phyloP scores from a whole-genome alignment of 2,797 vertebrate species.

The Cyclopterus lumpus region DNA sequence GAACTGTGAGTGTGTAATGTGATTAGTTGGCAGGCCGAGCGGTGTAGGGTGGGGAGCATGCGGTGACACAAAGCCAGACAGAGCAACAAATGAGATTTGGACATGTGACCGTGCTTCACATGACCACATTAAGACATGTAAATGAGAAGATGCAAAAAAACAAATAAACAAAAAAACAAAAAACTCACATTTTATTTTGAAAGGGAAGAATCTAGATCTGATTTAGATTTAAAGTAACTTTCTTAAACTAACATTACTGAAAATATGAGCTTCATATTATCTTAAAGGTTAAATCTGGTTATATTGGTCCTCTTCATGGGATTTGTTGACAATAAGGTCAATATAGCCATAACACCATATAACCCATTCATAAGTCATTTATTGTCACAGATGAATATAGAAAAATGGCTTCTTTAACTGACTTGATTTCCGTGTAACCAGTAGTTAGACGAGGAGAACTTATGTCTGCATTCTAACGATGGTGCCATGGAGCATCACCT shows the following conservation, averaged over 20 bases:
- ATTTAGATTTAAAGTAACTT: not conserved
- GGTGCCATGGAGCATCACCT: not conserved
- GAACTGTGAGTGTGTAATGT: conserved; percentile 49
- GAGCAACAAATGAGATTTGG: conserved; percentile 64
- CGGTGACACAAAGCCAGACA: conserved; percentile 67
- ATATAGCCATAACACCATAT: not conserved
- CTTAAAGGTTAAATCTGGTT: not conserved
- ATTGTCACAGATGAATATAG: not conserved
- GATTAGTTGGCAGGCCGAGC: conserved; percentile 49
- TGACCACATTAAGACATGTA: conserved; percentile 47
- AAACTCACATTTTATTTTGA: conserved; percentile 21
- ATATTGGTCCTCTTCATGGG: not conserved
- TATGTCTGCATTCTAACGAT: not conserved
- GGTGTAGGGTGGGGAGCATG: conserved; percentile 50
- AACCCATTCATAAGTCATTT: not conserved
- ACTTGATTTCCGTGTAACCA: not conserved
- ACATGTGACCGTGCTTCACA: conserved; percentile 55
- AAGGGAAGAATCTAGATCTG: conserved; percentile 4
- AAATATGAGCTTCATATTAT: not conserved
- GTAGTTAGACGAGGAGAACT: not conserved
- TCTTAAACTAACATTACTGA: not conserved
- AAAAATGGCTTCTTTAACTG: not conserved
- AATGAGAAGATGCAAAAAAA: conserved; percentile 70
- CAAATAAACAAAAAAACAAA: conserved; percentile 66
- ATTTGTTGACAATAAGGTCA: not conserved